Evolutionary conservation across 2,113 vertebrate species (phyloP).

Genomic region (Thunnus maccoyii): DNA sequence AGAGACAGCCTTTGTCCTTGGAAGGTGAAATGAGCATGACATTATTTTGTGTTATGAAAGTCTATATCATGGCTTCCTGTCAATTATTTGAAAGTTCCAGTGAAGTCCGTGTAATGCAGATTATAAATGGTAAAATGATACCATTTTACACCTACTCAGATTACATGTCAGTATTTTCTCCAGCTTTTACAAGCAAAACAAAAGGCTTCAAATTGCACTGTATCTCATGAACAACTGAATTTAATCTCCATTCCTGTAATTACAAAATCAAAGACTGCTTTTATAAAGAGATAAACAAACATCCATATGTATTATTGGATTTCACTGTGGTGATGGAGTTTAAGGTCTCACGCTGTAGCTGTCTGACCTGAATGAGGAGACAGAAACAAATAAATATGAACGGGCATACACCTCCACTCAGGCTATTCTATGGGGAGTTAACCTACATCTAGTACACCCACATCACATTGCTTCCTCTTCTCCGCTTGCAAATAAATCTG

Average conservation of each 20-base stretch:
- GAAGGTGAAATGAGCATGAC: conserved; percentile 9
- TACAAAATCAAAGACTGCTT: conserved; percentile 18
- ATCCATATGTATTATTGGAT: conserved; percentile 30
- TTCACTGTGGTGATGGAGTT: conserved; percentile 13
- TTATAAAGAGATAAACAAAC: neutral
- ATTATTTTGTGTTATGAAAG: conserved; percentile 7
- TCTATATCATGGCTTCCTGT: conserved; percentile 12
- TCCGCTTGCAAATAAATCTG: conserved; percentile 70
- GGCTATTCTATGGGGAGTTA: conserved; percentile 67
- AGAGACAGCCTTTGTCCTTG: conserved; percentile 47
- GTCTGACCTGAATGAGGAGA: conserved; percentile 49
- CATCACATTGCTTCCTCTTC: conserved; percentile 61
- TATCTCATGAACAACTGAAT: neutral
- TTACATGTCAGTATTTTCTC: neutral
- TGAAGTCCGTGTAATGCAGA: neutral
- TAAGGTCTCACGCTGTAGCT: conserved; percentile 19
- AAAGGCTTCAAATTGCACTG: neutral
- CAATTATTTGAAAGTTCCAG: conserved; percentile 15
- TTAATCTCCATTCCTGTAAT: neutral
- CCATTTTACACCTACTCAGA: neutral
- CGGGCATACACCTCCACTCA: conserved; percentile 53
- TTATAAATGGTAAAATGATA: neutral
- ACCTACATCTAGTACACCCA: conserved; percentile 71
- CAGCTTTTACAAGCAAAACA: neutral
- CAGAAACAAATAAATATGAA: conserved; percentile 61